Conservation (phyloP, 2,888 invertebrate species). For the Agonopterix subpropinquella region DNA sequence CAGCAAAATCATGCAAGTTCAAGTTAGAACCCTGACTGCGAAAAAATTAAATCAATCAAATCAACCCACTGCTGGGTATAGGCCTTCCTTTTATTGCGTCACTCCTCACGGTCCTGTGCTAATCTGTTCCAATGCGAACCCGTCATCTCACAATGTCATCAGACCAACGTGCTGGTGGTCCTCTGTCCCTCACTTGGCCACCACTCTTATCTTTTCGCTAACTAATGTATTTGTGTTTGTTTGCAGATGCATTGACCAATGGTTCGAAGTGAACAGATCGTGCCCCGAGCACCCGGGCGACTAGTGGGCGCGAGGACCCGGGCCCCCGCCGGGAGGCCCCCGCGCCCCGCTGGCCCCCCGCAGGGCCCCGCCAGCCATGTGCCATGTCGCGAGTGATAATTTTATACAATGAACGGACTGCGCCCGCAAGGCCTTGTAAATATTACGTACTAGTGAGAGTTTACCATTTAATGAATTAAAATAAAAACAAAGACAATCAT, state of each 20-base stretch:
- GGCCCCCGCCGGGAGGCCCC: conserved; percentile 7
- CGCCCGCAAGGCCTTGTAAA: conserved; percentile 55
- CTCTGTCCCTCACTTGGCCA: too few species aligned
- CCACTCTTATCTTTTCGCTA: too few species aligned
- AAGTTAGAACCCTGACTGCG: too few species aligned
- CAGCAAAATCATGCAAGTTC: too few species aligned
- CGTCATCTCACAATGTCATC: too few species aligned
- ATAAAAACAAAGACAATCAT: conserved; percentile 53
- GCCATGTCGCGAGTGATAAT: conserved; percentile 64
- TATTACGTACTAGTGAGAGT: conserved; percentile 69
- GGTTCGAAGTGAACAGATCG: conserved; percentile 99
- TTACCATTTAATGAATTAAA: conserved; percentile 61
- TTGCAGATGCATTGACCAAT: conserved; percentile 98
- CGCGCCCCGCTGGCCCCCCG: conserved; percentile 78
- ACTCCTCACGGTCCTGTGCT: too few species aligned
- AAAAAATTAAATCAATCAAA: too few species aligned
- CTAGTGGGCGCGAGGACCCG: conserved; percentile 64
- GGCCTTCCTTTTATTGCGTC: too few species aligned
- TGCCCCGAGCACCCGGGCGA: conserved; percentile 99
- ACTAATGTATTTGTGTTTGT: conserved; percentile 9
- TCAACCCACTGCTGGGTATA: too few species aligned
- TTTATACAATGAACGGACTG: conserved; percentile 67
- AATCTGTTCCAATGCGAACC: too few species aligned
- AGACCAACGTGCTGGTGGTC: too few species aligned
- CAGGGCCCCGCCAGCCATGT: conserved; percentile 79